These are phyloP conservation scores for Leptinotarsa peninsularis DNA, from an alignment of 2,888 invertebrate genomes.

Conservation along the genomic window DNA sequence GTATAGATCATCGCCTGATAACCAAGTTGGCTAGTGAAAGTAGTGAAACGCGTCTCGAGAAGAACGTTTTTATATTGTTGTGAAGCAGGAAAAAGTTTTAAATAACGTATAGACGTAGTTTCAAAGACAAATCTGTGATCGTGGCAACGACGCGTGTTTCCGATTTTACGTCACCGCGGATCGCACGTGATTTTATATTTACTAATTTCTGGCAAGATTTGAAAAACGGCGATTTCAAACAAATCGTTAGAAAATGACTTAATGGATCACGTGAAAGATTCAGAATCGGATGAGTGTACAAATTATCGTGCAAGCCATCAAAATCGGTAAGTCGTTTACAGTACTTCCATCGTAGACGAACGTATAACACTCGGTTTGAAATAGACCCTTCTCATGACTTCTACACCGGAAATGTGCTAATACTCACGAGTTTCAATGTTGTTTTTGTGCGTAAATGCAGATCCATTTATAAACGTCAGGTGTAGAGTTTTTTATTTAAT, in stretches of 20 bases:
- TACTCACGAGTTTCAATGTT: constrained; percentile 11
- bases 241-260: constrained; percentile 39
- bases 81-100: no score
- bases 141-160: constrained; percentile 26
- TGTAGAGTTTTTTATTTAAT: background rate
- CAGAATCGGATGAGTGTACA: background rate
- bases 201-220: constrained; percentile 52
- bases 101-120: no score
- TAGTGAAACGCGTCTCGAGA: no score
- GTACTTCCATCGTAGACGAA: background rate
- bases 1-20: no score
- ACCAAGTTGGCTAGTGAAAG: no score
- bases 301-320: background rate
- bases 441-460: background rate
- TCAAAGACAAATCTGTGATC: background rate
- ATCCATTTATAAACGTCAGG: background rate
- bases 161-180: constrained; percentile 36
- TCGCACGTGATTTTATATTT: constrained; percentile 64
- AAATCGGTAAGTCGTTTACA: constrained; percentile 27
- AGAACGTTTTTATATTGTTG: no score
- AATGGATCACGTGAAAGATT: constrained; percentile 36
- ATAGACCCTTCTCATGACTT: constrained; percentile 2
- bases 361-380: background rate
- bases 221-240: constrained; percentile 33
- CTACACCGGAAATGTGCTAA: constrained; percentile 13